These are phyloP conservation scores for Venusia cambrica DNA, from an alignment of 2,888 invertebrate genomes.

Conservation along the genomic window DNA sequence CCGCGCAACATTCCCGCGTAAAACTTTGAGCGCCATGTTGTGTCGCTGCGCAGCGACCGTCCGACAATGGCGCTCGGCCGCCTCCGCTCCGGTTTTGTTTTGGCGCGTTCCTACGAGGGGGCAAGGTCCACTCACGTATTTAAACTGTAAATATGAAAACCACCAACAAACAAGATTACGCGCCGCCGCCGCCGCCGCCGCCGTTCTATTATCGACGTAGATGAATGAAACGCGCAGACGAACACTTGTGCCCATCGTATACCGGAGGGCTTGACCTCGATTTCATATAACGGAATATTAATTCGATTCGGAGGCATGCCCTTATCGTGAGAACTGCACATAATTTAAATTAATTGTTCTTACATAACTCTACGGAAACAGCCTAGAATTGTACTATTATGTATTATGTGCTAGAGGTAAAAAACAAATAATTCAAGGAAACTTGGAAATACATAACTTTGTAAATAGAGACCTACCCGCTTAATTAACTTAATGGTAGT, in stretches of 20 bases:
- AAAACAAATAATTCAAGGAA: too few species aligned
- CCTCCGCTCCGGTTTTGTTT: constrained; percentile 40
- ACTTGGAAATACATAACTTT: too few species aligned
- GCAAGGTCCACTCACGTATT: constrained; percentile 65
- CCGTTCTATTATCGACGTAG: constrained; percentile 34
- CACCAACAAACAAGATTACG: constrained; percentile 41
- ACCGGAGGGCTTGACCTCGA: constrained; percentile 18
- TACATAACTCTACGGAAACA: too few species aligned
- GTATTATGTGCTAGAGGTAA: too few species aligned
- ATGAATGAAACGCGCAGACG: constrained; percentile 34
- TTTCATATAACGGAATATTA: constrained; percentile 14
- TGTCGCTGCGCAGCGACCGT: constrained; percentile 52
- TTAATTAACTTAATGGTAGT: too few species aligned
- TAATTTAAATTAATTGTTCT: too few species aligned
- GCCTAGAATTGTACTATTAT: too few species aligned
- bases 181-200: too few species aligned
- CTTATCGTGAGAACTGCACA: constrained; percentile 5
- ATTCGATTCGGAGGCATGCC: constrained; percentile 1
- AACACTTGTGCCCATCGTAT: background rate
- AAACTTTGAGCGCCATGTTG: constrained; percentile 72
- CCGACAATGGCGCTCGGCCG: constrained; percentile 48
- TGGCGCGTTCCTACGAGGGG: constrained; percentile 58
- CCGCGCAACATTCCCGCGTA: constrained; percentile 68
- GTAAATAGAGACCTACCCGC: too few species aligned
- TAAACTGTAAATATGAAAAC: constrained; percentile 43